Conservation (phyloP, 2,888 invertebrate species). For the Cheilosia vulpina region DNA sequence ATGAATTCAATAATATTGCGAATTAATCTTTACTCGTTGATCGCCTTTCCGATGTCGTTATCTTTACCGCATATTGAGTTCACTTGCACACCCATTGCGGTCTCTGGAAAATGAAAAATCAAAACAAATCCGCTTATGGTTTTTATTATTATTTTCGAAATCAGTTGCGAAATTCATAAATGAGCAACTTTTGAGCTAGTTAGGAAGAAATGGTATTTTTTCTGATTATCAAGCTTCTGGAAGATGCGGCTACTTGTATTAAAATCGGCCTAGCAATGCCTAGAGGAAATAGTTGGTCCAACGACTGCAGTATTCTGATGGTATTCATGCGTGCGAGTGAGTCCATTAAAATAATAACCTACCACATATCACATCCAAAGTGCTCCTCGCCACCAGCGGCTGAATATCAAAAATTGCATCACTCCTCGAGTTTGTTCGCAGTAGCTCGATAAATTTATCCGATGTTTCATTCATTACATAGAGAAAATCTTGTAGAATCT, state of each 20-base stretch:
- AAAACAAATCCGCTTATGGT: not conserved
- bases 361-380: slow-evolving; percentile 80
- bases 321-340: too few species aligned
- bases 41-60: slow-evolving; percentile 4
- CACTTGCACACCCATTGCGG: slow-evolving; percentile 84
- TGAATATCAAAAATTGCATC: slow-evolving; percentile 82
- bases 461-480: slow-evolving; percentile 83
- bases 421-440: slow-evolving; percentile 3
- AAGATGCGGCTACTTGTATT: too few species aligned
- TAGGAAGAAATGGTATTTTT: not conserved
- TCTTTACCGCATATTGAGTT: slow-evolving; percentile 79
- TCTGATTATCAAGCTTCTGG: too few species aligned
- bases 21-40: slow-evolving; percentile 6
- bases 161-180: not conserved
- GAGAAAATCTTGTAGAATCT: slow-evolving; percentile 82
- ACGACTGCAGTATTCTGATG: too few species aligned
- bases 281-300: too few species aligned
- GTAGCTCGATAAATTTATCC: slow-evolving; percentile 80
- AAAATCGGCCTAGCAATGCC: too few species aligned
- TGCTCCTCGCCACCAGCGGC: slow-evolving; percentile 82
- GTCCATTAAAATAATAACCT: not conserved
- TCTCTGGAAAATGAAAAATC: not conserved
- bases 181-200: not conserved
- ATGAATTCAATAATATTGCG: not conserved
- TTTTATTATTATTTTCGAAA: not conserved